Evolutionary conservation across 2,888 invertebrate genomes (phyloP).

Genomic region (Hirtodrosophila trivittata): DNA sequence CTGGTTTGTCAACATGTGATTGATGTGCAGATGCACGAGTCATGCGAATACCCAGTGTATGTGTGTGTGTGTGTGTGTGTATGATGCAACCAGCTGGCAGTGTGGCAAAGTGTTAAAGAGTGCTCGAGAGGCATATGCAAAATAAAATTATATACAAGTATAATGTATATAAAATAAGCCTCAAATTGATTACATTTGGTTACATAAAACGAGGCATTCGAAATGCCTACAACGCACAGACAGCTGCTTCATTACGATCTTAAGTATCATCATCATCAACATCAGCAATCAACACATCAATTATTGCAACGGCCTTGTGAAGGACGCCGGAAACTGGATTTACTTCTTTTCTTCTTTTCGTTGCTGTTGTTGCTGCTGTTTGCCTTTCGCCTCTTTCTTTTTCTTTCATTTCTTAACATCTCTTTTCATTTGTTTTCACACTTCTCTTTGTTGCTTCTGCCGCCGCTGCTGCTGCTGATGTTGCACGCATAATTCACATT

Average conservation of each 20-base stretch:
- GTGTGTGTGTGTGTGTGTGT: slow-evolving; percentile 23
- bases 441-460: slow-evolving; percentile 30
- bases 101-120: slow-evolving; percentile 7
- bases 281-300: slow-evolving; percentile 34
- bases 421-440: slow-evolving; percentile 35
- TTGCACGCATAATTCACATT: slow-evolving; percentile 67
- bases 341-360: slow-evolving; percentile 47
- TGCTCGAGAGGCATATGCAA: slow-evolving; percentile 42
- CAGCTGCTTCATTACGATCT: slow-evolving; percentile 24
- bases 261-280: slow-evolving; percentile 2
- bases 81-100: slow-evolving; percentile 37
- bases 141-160: slow-evolving; percentile 2
- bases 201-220: slow-evolving; percentile 49
- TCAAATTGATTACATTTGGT: slow-evolving; percentile 24
- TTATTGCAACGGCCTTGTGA: slow-evolving; percentile 78
- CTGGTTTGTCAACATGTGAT: slow-evolving; percentile 59
- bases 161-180: slow-evolving; percentile 5
- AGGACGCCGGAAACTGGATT: slow-evolving; percentile 80
- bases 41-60: slow-evolving; percentile 8
- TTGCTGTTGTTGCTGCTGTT: slow-evolving; percentile 9
- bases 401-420: slow-evolving; percentile 16
- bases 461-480: slow-evolving; percentile 8
- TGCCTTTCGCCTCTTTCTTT: slow-evolving; percentile 38
- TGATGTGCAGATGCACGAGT: slow-evolving; percentile 23
- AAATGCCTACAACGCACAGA: slow-evolving; percentile 34